phyloP scores from a whole-genome alignment of 30 jellyfish, hydroid and myxozoan species.

The Hydractinia echinata region DNA sequence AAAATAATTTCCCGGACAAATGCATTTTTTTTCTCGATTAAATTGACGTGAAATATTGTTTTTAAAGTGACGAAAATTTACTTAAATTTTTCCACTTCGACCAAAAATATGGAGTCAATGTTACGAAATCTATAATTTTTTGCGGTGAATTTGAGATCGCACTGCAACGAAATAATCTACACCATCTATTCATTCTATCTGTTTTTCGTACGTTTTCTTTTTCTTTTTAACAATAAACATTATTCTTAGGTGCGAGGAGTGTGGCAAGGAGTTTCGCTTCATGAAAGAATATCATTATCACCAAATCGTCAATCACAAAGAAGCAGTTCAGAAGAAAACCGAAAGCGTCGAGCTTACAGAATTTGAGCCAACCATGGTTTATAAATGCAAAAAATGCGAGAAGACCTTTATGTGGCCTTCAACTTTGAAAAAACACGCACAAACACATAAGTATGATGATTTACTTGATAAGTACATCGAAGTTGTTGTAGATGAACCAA shows the following conservation, averaged over 20 bases:
- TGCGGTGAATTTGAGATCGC: too few relatives aligned
- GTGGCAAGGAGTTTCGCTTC: slow-evolving; percentile 32
- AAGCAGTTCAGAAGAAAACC: slow-evolving; percentile 15
- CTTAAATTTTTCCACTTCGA: too few relatives aligned
- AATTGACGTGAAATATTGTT: too few relatives aligned
- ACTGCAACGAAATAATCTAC: too few relatives aligned
- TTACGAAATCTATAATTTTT: too few relatives aligned
- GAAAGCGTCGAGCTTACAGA: slow-evolving; percentile 22
- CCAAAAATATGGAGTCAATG: too few relatives aligned
- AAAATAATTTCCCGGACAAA: too few relatives aligned
- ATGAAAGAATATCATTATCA: slow-evolving; percentile 45
- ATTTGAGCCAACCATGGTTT: slow-evolving; percentile 43
- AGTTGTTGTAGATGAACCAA: neutral
- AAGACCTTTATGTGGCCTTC: slow-evolving; percentile 34
- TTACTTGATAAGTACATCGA: slow-evolving; percentile 3
- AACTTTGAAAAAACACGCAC: slow-evolving; percentile 34
- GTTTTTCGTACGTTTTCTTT: too few relatives aligned
- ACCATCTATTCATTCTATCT: too few relatives aligned
- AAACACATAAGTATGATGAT: slow-evolving; percentile 29
- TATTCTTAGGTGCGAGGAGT: slow-evolving; percentile 30
- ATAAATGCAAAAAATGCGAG: slow-evolving; percentile 34
- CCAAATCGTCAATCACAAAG: slow-evolving; percentile 37
- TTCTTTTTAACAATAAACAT: too few relatives aligned
- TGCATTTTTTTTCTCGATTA: too few relatives aligned
- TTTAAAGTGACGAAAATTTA: too few relatives aligned